These are phyloP conservation scores for Alligator sinensis DNA, from an alignment of 2,113 vertebrate species.

Conservation along the genomic window DNA sequence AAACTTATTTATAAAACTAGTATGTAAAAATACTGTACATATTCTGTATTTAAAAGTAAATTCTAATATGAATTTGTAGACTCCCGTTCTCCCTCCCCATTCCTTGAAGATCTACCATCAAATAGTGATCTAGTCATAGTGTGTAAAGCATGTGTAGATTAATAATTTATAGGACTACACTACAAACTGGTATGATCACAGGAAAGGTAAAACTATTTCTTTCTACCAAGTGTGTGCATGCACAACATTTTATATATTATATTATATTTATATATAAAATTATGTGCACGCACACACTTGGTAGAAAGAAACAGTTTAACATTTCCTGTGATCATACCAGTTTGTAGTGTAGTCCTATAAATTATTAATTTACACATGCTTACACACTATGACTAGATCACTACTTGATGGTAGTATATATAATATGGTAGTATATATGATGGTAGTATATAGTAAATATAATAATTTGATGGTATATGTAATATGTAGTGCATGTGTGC, in stretches of 20 bases:
- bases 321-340: not conserved
- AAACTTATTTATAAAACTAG: not conserved
- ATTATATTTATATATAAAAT: too few relatives aligned
- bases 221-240: not conserved
- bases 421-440: too few relatives aligned
- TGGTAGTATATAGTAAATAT: too few relatives aligned
- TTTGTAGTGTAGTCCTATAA: not conserved
- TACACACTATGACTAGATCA: too few relatives aligned
- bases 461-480: too few relatives aligned
- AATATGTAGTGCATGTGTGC: accelerated
- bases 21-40: not conserved
- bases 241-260: too few relatives aligned
- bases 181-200: not conserved
- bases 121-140: not conserved
- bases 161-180: not conserved
- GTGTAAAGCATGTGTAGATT: not conserved
- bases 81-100: not conserved
- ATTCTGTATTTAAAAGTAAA: not conserved
- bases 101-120: not conserved
- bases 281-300: too few relatives aligned
- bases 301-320: not conserved
- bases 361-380: not conserved
- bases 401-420: too few relatives aligned
- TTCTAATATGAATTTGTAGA: not conserved
- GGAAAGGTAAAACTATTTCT: not conserved